Conservation (phyloP, 1,140 invertebrate genomes). For the Rhysida immarginata region DNA sequence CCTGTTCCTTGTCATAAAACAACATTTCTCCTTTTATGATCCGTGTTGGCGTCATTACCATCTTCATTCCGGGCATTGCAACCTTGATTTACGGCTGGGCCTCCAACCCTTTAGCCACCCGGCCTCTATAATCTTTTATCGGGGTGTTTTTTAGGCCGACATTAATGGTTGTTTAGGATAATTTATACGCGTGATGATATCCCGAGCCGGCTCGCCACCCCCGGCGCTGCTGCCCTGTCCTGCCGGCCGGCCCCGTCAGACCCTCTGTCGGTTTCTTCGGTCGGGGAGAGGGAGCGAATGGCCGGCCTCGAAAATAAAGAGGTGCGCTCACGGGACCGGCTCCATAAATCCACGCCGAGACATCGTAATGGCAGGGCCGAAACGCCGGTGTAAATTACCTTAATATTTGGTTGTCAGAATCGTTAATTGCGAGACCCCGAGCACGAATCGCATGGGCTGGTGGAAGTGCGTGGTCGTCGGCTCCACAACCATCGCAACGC, state of each 20-base stretch:
- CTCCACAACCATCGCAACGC: no score
- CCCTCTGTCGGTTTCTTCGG: no score
- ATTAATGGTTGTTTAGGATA: slow-evolving; percentile 1
- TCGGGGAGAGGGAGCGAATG: not conserved
- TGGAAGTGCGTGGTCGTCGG: no score
- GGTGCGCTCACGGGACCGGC: not conserved
- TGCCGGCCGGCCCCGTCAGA: no score
- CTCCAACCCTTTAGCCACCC: not conserved
- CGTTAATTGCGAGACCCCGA: no score
- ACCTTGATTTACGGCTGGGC: not conserved
- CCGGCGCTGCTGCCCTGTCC: not conserved
- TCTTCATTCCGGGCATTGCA: not conserved
- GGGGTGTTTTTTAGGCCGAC: not conserved
- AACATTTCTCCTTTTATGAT: not conserved
- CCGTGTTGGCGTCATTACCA: not conserved
- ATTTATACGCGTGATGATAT: not conserved
- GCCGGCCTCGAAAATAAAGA: not conserved
- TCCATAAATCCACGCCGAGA: not conserved
- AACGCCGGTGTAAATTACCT: slow-evolving; percentile 1
- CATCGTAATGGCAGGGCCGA: not conserved
- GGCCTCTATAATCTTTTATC: not conserved
- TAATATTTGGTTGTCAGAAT: not conserved
- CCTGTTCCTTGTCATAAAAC: no score
- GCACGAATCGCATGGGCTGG: no score
- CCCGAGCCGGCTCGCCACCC: not conserved